Evolutionary conservation across 1,140 invertebrate genomes (phyloP).

Genomic region (Leptopilina boulardi): DNA sequence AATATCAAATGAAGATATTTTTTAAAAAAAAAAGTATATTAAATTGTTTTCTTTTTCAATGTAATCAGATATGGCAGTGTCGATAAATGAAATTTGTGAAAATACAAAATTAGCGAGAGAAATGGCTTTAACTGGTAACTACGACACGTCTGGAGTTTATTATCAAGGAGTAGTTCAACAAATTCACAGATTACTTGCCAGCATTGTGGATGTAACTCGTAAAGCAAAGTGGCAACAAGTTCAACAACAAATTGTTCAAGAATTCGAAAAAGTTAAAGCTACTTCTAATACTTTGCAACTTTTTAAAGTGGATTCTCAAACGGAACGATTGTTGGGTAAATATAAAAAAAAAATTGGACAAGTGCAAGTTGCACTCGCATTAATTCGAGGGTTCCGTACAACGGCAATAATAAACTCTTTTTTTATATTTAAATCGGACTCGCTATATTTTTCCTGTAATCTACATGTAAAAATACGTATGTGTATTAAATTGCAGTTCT

Average conservation of each 20-base stretch:
- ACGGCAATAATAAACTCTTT: no score
- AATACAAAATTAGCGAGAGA: slow-evolving; percentile 95
- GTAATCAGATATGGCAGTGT: slow-evolving; percentile 84
- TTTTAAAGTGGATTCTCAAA: slow-evolving; percentile 80
- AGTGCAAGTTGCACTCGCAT: no score
- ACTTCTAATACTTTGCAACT: slow-evolving; percentile 82
- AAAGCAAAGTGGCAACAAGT: slow-evolving; percentile 95
- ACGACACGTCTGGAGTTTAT: slow-evolving; percentile 95
- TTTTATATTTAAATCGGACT: no score
- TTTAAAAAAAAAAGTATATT: neutral
- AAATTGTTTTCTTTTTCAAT: neutral
- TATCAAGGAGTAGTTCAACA: slow-evolving; percentile 96
- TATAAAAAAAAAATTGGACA: no score
- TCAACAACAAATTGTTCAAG: slow-evolving; percentile 91
- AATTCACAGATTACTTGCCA: slow-evolving; percentile 88
- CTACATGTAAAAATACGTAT: no score
- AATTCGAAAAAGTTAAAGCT: slow-evolving; percentile 94
- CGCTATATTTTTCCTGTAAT: no score
- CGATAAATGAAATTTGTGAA: slow-evolving; percentile 92
- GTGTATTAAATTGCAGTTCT: no score
- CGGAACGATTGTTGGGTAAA: slow-evolving; percentile 74
- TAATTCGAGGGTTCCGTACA: no score
- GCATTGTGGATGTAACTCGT: slow-evolving; percentile 86
- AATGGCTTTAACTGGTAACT: slow-evolving; percentile 96
- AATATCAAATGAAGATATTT: no score